phyloP scores from a whole-genome alignment of 2,113 vertebrate genomes.

The Pseudorectes ferrugineus region DNA sequence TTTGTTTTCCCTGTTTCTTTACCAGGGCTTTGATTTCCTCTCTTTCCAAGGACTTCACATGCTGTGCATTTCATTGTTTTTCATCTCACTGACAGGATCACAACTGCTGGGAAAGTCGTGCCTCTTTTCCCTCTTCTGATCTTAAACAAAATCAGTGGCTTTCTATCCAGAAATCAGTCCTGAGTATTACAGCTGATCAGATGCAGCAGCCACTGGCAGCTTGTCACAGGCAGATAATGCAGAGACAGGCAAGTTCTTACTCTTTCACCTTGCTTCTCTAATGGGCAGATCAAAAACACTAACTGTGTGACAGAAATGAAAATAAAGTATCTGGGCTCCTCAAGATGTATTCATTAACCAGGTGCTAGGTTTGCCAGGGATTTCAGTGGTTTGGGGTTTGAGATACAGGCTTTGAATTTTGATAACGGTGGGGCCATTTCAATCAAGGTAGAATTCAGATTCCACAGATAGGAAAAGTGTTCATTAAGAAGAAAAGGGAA shows the following conservation, averaged over 20 bases:
- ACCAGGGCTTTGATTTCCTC: background rate
- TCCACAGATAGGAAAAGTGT: background rate
- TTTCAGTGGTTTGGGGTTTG: background rate
- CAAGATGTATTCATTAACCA: background rate
- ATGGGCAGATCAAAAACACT: background rate
- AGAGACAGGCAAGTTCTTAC: background rate
- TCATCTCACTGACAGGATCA: background rate
- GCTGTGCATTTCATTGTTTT: background rate
- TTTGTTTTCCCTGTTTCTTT: background rate
- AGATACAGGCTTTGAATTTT: background rate
- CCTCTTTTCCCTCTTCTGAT: background rate
- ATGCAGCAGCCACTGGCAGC: background rate
- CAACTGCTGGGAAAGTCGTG: background rate
- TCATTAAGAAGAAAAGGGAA: background rate
- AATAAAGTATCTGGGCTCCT: background rate
- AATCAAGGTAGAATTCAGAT: background rate
- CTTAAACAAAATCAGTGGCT: background rate
- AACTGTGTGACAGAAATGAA: background rate
- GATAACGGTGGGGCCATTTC: background rate
- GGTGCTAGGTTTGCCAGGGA: background rate
- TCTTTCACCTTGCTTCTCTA: background rate
- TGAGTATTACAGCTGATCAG: background rate
- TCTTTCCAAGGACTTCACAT: background rate
- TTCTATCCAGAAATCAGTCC: background rate
- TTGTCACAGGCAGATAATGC: background rate